Conservation (phyloP, 2,888 invertebrate genomes). For the Orthosia cruda region DNA sequence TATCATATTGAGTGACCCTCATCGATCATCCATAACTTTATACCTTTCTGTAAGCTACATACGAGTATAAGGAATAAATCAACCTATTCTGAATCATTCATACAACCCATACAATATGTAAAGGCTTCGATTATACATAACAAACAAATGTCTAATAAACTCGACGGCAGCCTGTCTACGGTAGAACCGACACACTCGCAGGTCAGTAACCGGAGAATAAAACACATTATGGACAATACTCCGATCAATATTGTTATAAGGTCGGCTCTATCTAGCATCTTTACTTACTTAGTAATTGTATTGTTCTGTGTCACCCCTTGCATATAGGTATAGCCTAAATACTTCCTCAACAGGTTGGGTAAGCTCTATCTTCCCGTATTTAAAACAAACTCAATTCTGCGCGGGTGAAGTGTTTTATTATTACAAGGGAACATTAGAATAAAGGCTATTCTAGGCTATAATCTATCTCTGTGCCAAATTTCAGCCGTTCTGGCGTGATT, state of each 20-base stretch:
- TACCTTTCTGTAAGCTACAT: neutral
- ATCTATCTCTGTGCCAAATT: too few relatives aligned
- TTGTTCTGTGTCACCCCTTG: neutral
- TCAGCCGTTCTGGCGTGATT: too few relatives aligned
- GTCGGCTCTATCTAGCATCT: constrained; percentile 26
- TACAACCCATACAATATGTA: constrained; percentile 1
- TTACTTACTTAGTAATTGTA: constrained; percentile 15
- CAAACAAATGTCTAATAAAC: neutral
- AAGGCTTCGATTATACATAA: constrained; percentile 13
- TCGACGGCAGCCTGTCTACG: constrained; percentile 9
- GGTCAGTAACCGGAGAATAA: constrained; percentile 45
- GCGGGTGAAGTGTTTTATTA: too few relatives aligned
- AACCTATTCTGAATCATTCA: neutral
- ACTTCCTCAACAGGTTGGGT: neutral
- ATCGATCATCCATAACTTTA: neutral
- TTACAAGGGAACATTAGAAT: too few relatives aligned
- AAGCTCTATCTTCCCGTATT: neutral
- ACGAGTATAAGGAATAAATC: neutral
- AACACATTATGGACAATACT: constrained; percentile 15
- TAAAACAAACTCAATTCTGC: neutral
- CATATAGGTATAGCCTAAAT: neutral
- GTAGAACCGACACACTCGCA: neutral
- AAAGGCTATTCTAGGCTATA: too few relatives aligned
- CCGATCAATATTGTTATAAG: constrained; percentile 48
- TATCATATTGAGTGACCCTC: neutral